Evolutionary conservation across 2,797 vertebrate species (phyloP).

Genomic region (Echiichthys vipera): DNA sequence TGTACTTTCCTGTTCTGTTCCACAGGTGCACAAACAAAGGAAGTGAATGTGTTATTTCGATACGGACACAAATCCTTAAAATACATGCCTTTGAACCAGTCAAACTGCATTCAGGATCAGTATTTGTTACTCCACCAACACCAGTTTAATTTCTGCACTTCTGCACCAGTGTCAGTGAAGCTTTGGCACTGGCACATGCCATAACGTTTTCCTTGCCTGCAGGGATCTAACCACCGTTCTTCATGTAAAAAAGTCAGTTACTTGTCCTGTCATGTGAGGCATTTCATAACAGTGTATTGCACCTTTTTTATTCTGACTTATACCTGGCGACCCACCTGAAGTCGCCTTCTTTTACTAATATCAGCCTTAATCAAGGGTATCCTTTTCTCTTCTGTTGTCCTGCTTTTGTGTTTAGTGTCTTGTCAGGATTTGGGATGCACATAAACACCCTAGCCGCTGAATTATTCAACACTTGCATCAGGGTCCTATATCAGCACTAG

Average conservation of each 20-base stretch:
- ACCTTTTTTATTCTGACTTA: background rate
- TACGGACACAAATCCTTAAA: background rate
- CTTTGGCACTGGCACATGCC: background rate
- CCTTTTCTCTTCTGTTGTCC: constrained; percentile 12
- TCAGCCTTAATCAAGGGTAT: constrained; percentile 7
- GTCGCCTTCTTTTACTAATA: background rate
- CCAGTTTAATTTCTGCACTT: constrained; percentile 1
- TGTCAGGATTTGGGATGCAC: constrained; percentile 37
- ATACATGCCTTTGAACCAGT: background rate
- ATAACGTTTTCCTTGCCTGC: background rate
- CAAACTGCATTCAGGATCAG: background rate
- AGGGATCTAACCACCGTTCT: background rate
- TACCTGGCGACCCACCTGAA: background rate
- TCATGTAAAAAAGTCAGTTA: background rate
- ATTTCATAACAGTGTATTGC: background rate
- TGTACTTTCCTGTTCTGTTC: background rate
- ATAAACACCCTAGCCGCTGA: constrained; percentile 46
- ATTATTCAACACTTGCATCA: constrained; percentile 64
- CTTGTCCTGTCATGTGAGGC: background rate
- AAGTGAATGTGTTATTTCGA: background rate
- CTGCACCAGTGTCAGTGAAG: background rate
- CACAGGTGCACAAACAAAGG: constrained; percentile 4
- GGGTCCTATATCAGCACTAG: constrained; percentile 48
- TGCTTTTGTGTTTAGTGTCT: constrained; percentile 20
- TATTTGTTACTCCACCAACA: background rate